These are phyloP conservation scores for Bruchidius siliquastri DNA, from an alignment of 2,888 invertebrate genomes.

Conservation along the genomic window DNA sequence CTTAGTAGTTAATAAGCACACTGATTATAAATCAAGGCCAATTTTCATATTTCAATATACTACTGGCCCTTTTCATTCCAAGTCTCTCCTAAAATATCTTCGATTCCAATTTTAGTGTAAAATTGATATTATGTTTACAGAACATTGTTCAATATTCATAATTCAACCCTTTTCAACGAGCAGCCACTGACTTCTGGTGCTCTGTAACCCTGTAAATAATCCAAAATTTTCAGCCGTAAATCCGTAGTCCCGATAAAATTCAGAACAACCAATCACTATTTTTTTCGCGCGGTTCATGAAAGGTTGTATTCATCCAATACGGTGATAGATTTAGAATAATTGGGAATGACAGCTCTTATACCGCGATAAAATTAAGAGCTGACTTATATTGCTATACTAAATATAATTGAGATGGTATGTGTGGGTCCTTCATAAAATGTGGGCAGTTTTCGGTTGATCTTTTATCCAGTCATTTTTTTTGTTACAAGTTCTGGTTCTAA, in stretches of 20 bases:
- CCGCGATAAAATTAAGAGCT: background rate
- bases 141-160: too few relatives aligned
- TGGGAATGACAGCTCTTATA: background rate
- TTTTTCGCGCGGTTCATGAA: background rate
- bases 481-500: too few relatives aligned
- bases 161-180: background rate
- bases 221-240: conserved; percentile 35
- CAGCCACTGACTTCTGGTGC: background rate
- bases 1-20: too few relatives aligned
- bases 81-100: too few relatives aligned
- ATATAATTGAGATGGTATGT: background rate
- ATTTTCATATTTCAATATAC: too few relatives aligned
- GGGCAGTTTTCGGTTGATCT: too few relatives aligned
- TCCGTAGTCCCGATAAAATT: conserved; percentile 28
- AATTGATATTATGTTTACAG: too few relatives aligned
- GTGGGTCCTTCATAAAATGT: background rate
- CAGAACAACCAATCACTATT: conserved; percentile 13
- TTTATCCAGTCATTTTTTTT: too few relatives aligned
- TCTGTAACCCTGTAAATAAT: conserved; percentile 29
- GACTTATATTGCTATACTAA: background rate
- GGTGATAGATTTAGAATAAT: background rate
- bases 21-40: too few relatives aligned
- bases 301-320: background rate
- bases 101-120: too few relatives aligned
- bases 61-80: too few relatives aligned